Evolutionary conservation across 2,797 vertebrate genomes (phyloP).

Genomic region (Bovichtus variegatus): DNA sequence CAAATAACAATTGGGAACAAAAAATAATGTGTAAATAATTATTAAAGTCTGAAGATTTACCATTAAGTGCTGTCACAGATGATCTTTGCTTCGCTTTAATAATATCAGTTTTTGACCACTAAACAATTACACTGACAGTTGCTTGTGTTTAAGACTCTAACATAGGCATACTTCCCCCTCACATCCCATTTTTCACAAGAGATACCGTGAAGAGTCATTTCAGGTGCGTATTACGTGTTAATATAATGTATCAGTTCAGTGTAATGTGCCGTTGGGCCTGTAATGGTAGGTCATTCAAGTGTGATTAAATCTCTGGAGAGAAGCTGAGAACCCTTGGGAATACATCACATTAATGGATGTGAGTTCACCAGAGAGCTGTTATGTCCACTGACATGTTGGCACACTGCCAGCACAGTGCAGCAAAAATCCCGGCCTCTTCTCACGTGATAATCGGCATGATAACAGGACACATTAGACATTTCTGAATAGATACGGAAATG

Average conservation of each 20-base stretch:
- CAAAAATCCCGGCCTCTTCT: slow-evolving; percentile 53
- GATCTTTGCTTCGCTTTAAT: slow-evolving; percentile 19
- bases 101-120: slow-evolving; percentile 30
- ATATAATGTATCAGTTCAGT: slow-evolving; percentile 1
- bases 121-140: slow-evolving; percentile 25
- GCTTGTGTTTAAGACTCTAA: slow-evolving; percentile 13
- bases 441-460: slow-evolving; percentile 68
- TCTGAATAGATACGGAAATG: slow-evolving; percentile 59
- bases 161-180: not conserved
- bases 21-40: too few relatives aligned
- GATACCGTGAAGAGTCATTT: not conserved
- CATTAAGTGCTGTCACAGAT: slow-evolving; percentile 19
- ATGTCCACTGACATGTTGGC: slow-evolving; percentile 45
- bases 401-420: slow-evolving; percentile 22
- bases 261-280: slow-evolving; percentile 13
- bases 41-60: too few relatives aligned
- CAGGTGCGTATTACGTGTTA: not conserved
- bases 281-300: slow-evolving; percentile 28
- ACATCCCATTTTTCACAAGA: not conserved
- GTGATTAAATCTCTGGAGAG: slow-evolving; percentile 31
- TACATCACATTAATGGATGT: slow-evolving; percentile 50
- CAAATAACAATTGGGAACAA: too few relatives aligned
- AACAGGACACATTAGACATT: slow-evolving; percentile 71
- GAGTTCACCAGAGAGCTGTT: slow-evolving; percentile 43
- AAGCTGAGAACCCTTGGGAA: slow-evolving; percentile 23